These are phyloP conservation scores for Silurus lanzhouensis DNA, from an alignment of 2,797 vertebrate genomes.

Conservation along the genomic window DNA sequence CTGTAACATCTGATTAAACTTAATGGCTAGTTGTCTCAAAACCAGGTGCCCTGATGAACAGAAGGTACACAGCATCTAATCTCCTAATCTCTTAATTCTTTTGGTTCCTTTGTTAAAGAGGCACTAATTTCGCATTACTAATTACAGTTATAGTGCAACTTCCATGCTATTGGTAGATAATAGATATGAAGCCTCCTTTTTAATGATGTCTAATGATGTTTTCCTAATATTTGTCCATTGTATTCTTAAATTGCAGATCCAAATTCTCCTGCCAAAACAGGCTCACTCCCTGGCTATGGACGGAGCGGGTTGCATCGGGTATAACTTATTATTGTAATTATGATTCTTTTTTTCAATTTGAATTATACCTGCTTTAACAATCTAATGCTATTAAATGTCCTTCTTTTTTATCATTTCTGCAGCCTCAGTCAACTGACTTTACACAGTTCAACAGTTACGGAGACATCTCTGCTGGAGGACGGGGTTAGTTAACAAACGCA, in stretches of 20 bases:
- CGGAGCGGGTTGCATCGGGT: slow-evolving; percentile 85
- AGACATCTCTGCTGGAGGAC: slow-evolving; percentile 78
- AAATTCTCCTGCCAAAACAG: slow-evolving; percentile 79
- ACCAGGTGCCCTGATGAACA: background rate
- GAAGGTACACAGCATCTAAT: background rate
- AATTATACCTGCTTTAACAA: background rate
- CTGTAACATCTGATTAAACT: background rate
- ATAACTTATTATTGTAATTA: slow-evolving; percentile 22
- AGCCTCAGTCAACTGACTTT: slow-evolving; percentile 87
- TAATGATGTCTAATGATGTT: background rate
- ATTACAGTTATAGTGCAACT: background rate
- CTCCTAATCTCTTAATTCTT: background rate
- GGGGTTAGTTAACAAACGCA: slow-evolving; percentile 73
- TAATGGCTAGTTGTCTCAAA: background rate
- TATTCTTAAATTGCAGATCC: slow-evolving; percentile 67
- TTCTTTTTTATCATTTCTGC: slow-evolving; percentile 46
- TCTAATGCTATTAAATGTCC: background rate
- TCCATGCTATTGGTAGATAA: background rate
- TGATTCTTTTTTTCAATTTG: background rate
- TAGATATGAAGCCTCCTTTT: background rate
- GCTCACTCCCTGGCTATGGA: slow-evolving; percentile 85
- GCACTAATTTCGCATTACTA: background rate
- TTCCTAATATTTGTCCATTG: background rate
- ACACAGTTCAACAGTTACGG: slow-evolving; percentile 82
- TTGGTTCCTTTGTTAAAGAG: background rate